phyloP scores from a whole-genome alignment of 2,113 vertebrate species.

The Emydocephalus ijimae region DNA sequence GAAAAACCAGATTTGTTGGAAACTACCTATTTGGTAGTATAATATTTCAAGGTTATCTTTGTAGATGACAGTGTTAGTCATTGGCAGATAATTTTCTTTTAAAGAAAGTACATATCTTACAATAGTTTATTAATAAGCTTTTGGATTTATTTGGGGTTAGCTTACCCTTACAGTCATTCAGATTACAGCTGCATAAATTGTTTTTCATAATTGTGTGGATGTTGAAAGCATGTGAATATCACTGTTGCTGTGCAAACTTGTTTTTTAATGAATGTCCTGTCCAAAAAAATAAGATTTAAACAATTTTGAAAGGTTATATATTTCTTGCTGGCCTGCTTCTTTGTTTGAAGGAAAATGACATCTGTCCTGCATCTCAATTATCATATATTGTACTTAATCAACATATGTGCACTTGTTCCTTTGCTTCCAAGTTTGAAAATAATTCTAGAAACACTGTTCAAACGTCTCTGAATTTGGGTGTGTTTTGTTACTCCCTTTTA shows the following conservation, averaged over 20 bases:
- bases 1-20: constrained; percentile 35
- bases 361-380: constrained; percentile 53
- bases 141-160: constrained; percentile 47
- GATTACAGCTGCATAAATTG: constrained; percentile 34
- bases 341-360: constrained; percentile 61
- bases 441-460: constrained; percentile 23
- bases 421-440: constrained; percentile 27
- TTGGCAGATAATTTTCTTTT: constrained; percentile 20
- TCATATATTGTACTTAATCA: constrained; percentile 48
- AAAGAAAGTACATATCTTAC: constrained; percentile 12
- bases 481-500: constrained; percentile 49
- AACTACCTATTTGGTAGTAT: constrained; percentile 23
- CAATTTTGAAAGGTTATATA: constrained; percentile 43
- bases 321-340: constrained; percentile 50
- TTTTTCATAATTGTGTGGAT: constrained; percentile 28
- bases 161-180: constrained; percentile 42
- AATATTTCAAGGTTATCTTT: constrained; percentile 53
- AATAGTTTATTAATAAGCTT: constrained; percentile 37
- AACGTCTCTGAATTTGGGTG: constrained; percentile 39
- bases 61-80: constrained; percentile 52
- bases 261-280: constrained; percentile 22
- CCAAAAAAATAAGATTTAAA: constrained; percentile 42
- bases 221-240: constrained; percentile 3
- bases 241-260: constrained; percentile 6
- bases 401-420: constrained; percentile 28